Base-by-base conservation (phyloP, 1,140 invertebrate genomes). In the Phymorhynchus buccinoides region DNA sequence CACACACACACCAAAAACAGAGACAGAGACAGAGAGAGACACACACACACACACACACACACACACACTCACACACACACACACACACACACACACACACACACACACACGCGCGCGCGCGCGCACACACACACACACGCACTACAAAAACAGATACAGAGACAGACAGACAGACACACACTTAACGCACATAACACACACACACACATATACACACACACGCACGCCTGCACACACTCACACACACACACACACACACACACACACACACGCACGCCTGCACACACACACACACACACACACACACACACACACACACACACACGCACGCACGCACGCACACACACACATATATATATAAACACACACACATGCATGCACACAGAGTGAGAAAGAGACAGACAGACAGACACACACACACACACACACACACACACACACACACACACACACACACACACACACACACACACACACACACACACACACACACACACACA, bases 101-200 rank as follows among this genome's bases (percentile, higher is more conserved):
- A 12, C 66, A 71, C 66, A 71, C 66, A 71, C 66, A 71, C 66
- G 30, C n/a, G 30, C 66, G 30, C 66, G 30, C 66, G 30, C 66
- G 30, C 66, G 30, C 66, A n/a, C 66, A 71, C n/a, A n/a, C 66
- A 71, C 66, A n/a, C 66, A 71, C 66, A 71, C 66, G 30, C 66
- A 71, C 66, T n/a, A 71, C 66, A n/a, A 7, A 71, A 7, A 30
- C 66, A 32, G 9, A 30, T 7, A 71, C 18, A 71, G 9, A 71
- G 6, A 71, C 18, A 22, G 14, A 71, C 30, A 30, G 14, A 71
- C 30, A 7, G 14, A 32, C 66, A 71, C 66, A 71, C 66, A 71
- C 66, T n/a, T n/a, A n/a, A n/a, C n/a, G n/a, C n/a, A n/a, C n/a
- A n/a, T n/a, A n/a, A 71, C 66, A 71, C 66, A 71, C 66, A 71